Conservation (phyloP, 1,140 invertebrate species). For the Drosophila bipectinata region DNA sequence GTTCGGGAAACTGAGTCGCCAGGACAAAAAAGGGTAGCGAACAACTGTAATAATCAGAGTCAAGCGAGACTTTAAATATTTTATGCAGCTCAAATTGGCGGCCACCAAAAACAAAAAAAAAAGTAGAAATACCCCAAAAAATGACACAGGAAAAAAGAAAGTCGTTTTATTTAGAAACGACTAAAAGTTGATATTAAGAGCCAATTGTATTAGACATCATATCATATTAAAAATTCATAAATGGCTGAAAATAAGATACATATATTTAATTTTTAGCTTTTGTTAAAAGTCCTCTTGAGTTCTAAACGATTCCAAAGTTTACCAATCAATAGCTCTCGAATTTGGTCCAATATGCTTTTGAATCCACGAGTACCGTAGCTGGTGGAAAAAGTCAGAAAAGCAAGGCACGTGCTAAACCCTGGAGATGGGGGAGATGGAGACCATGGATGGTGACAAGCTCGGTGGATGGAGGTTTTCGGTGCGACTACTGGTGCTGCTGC, state of each 20-base stretch:
- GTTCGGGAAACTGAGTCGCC: neutral
- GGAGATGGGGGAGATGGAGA: constrained; percentile 1
- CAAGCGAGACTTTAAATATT: constrained; percentile 81
- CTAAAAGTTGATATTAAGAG: constrained; percentile 3
- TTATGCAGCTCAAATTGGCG: constrained; percentile 75
- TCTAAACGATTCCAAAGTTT: neutral
- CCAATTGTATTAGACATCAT: too few relatives aligned
- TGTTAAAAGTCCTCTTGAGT: neutral
- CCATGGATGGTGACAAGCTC: constrained; percentile 25
- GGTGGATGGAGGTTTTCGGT: constrained; percentile 16
- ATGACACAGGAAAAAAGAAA: neutral
- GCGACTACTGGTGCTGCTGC: constrained; percentile 3
- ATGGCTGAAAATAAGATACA: neutral
- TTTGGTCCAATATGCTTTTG: constrained; percentile 31
- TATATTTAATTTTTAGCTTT: neutral
- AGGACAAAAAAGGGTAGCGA: constrained; percentile 16
- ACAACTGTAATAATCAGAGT: constrained; percentile 71
- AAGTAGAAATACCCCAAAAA: neutral
- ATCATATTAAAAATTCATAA: too few relatives aligned
- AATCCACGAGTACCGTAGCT: constrained; percentile 6
- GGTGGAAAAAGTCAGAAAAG: constrained; percentile 13
- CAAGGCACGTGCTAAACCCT: constrained; percentile 40
- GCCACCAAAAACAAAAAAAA: constrained; percentile 18
- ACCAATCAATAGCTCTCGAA: constrained; percentile 21
- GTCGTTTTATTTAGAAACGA: neutral